These are phyloP conservation scores for Lepus oiostolus DNA, from an alignment of 2,797 vertebrate species.

Conservation along the genomic window DNA sequence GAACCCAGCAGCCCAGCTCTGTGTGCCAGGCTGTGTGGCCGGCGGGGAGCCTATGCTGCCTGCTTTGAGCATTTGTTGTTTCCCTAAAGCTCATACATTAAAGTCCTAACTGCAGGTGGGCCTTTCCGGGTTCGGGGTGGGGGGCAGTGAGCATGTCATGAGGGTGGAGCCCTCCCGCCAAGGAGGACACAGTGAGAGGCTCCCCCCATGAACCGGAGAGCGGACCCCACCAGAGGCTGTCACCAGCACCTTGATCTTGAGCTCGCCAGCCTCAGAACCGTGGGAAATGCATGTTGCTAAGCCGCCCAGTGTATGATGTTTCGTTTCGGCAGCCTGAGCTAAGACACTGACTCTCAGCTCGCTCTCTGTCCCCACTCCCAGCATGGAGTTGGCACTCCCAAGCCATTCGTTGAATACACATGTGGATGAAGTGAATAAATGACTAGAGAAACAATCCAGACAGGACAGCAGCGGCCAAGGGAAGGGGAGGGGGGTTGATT, in stretches of 20 bases:
- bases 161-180: not conserved
- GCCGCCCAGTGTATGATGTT: not conserved
- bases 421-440: not conserved
- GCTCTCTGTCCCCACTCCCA: not conserved
- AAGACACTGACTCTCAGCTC: not conserved
- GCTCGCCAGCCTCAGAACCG: not conserved
- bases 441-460: not conserved
- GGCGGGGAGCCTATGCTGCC: not conserved
- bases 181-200: not conserved
- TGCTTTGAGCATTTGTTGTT: not conserved
- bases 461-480: conserved; percentile 23
- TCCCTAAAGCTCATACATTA: not conserved
- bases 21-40: not conserved
- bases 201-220: not conserved
- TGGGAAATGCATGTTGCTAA: not conserved
- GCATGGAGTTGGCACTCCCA: not conserved
- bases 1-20: not conserved
- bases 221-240: not conserved
- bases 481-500: conserved; percentile 55
- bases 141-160: not conserved
- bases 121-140: not conserved
- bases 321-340: not conserved
- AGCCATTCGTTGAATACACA: not conserved
- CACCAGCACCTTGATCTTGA: not conserved
- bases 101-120: not conserved